Evolutionary conservation across 35 echinoderm and acorn worm genomes (phyloP).

Genomic region (Stichopus chloronotus): DNA sequence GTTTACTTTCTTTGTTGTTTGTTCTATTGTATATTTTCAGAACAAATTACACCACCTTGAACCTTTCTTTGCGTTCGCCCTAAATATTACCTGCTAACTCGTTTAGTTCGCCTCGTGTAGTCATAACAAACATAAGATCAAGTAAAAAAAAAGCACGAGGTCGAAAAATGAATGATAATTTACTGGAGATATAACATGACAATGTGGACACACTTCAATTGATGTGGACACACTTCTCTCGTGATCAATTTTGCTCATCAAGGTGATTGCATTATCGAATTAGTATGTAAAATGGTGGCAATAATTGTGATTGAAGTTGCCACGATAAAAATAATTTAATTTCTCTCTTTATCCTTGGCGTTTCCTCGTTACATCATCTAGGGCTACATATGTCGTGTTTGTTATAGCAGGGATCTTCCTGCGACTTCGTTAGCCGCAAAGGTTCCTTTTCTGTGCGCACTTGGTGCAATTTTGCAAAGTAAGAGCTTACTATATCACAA

Average conservation of each 20-base stretch:
- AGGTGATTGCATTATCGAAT: slow-evolving; percentile 54
- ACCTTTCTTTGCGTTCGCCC: slow-evolving; percentile 47
- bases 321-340: slow-evolving; percentile 42
- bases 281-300: slow-evolving; percentile 50
- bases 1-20: slow-evolving; percentile 17
- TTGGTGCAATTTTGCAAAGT: neutral
- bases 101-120: neutral
- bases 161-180: slow-evolving; percentile 47
- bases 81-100: slow-evolving; percentile 36
- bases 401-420: neutral
- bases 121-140: slow-evolving; percentile 13
- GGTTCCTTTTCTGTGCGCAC: slow-evolving; percentile 18
- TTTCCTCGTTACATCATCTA: slow-evolving; percentile 5
- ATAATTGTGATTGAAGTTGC: slow-evolving; percentile 51
- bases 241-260: slow-evolving; percentile 11
- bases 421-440: neutral
- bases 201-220: slow-evolving; percentile 15
- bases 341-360: neutral
- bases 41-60: slow-evolving; percentile 51
- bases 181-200: slow-evolving; percentile 33
- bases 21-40: neutral
- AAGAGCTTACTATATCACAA: neutral
- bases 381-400: neutral
- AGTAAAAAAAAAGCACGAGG: slow-evolving; percentile 5
- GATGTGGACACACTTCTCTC: slow-evolving; percentile 20